Percentiles rank a stretch among this genome's conserved stretches.
Conservation (phyloP, 2,797 vertebrate genomes). For the Heliangelus exortis region DNA sequence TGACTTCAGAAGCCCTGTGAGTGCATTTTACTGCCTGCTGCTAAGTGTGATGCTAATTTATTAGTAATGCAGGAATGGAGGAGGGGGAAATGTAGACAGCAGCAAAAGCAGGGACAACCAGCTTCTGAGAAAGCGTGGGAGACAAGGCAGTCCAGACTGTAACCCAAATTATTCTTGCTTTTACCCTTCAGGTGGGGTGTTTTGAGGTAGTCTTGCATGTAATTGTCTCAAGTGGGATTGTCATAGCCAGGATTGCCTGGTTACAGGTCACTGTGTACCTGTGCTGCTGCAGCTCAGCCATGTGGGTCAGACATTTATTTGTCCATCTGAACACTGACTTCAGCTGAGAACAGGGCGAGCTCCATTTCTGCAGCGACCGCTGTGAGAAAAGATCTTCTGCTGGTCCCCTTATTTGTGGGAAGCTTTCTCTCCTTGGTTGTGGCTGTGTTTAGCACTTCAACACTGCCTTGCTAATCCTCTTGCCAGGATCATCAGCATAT, state of each 20-base stretch:
- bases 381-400: neutral
- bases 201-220: neutral
- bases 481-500: neutral
- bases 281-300: neutral
- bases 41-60: slow-evolving; percentile 24
- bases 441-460: slow-evolving; percentile 23
- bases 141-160: neutral
- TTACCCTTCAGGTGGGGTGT: neutral
- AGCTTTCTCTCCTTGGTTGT: neutral
- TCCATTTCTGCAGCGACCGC: accelerated
- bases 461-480: slow-evolving; percentile 3
- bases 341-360: neutral
- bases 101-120: neutral
- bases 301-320: neutral
- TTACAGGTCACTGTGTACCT: slow-evolving; percentile 13
- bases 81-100: neutral
- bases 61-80: slow-evolving; percentile 11
- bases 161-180: slow-evolving; percentile 22
- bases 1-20: slow-evolving; percentile 19
- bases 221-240: neutral
- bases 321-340: neutral
- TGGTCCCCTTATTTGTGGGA: neutral
- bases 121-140: neutral
- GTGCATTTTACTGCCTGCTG: slow-evolving; percentile 26
- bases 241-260: neutral